phyloP scores from a whole-genome alignment of 1,140 invertebrate species.

The Chymomyza costata region DNA sequence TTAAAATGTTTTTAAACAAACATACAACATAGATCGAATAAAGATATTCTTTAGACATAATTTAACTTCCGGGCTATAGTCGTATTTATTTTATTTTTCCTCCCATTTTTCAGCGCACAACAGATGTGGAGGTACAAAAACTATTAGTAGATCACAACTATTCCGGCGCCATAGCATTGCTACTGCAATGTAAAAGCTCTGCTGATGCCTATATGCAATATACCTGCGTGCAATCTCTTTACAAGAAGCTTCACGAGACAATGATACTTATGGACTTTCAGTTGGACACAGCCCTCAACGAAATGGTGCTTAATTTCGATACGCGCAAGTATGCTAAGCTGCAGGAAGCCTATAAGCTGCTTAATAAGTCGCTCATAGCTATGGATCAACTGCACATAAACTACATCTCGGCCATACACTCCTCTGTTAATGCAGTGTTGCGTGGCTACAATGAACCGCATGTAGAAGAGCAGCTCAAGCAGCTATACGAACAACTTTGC shows the following conservation, averaged over 20 bases:
- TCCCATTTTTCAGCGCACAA: slow-evolving; percentile 78
- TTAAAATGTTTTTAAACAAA: too few species aligned
- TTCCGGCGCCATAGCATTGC: slow-evolving; percentile 89
- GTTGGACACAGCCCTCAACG: slow-evolving; percentile 90
- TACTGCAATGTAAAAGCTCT: slow-evolving; percentile 91
- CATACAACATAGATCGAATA: too few species aligned
- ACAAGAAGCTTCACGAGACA: slow-evolving; percentile 91
- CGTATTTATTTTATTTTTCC: neutral
- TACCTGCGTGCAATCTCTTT: slow-evolving; percentile 89
- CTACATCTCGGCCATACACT: slow-evolving; percentile 95
- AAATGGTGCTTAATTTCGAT: slow-evolving; percentile 86
- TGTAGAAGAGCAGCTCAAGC: slow-evolving; percentile 81
- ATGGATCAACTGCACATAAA: slow-evolving; percentile 97
- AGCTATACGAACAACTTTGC: slow-evolving; percentile 88
- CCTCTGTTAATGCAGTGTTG: slow-evolving; percentile 87
- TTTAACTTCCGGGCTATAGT: too few species aligned
- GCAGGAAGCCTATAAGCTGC: slow-evolving; percentile 88
- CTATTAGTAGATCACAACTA: slow-evolving; percentile 90
- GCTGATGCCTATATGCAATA: slow-evolving; percentile 89
- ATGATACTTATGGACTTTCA: slow-evolving; percentile 94
- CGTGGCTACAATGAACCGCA: slow-evolving; percentile 82
- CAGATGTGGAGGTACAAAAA: slow-evolving; percentile 88
- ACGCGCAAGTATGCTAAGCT: slow-evolving; percentile 84
- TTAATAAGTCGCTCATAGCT: slow-evolving; percentile 91
- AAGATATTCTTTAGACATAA: too few species aligned